Evolutionary conservation across 2,888 invertebrate species (phyloP).

Genomic region (Hydropsyche betteni): DNA sequence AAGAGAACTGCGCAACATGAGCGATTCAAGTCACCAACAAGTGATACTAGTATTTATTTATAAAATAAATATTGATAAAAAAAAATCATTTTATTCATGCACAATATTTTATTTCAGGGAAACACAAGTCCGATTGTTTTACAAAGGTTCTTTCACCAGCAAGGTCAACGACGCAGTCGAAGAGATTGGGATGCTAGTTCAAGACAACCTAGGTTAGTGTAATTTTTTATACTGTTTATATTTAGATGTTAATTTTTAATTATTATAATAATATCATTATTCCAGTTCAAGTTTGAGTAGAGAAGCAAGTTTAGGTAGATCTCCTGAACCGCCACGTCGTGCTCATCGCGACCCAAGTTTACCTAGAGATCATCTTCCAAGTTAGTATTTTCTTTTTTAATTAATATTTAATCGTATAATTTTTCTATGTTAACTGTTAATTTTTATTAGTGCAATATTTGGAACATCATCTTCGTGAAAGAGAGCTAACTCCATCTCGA

Average conservation of each 20-base stretch:
- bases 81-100: background rate
- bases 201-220: conserved; percentile 42
- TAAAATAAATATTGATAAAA: conserved; percentile 26
- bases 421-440: background rate
- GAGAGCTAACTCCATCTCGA: conserved; percentile 44
- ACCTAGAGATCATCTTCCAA: conserved; percentile 30
- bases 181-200: conserved; percentile 63
- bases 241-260: background rate
- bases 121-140: conserved; percentile 82
- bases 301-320: conserved; percentile 64
- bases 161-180: conserved; percentile 72
- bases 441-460: conserved; percentile 36
- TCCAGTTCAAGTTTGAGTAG: conserved; percentile 60
- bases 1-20: conserved; percentile 39
- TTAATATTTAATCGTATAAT: background rate
- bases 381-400: conserved; percentile 2
- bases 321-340: conserved; percentile 65
- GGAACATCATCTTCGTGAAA: conserved; percentile 48
- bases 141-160: conserved; percentile 81
- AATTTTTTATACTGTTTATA: background rate
- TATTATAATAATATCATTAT: conserved; percentile 45
- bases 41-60: conserved; percentile 56
- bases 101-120: conserved; percentile 59
- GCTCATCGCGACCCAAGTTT: conserved; percentile 53
- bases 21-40: conserved; percentile 33